A percentile compares a stretch with the other conserved stretches of the same genome.
These are phyloP conservation scores for Cotesia typhae DNA, from an alignment of 1,140 invertebrate genomes.

Conservation along the genomic window DNA sequence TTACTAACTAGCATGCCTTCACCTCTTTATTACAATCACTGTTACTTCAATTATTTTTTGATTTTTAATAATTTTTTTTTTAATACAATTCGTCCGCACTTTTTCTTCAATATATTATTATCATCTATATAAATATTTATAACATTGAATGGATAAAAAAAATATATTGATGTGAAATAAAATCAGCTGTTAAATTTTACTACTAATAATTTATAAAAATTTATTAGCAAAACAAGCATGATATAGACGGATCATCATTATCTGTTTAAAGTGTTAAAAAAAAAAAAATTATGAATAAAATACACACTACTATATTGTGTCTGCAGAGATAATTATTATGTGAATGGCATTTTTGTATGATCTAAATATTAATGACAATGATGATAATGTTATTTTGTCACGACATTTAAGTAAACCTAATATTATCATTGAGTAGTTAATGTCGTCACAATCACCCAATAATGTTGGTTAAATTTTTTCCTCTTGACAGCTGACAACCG, in stretches of 20 bases:
- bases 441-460: slow-evolving; percentile 20
- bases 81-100: not conserved
- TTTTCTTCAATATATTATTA: not conserved
- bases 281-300: slow-evolving; percentile 22
- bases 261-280: slow-evolving; percentile 14
- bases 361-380: slow-evolving; percentile 9
- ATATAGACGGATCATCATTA: slow-evolving; percentile 18
- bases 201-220: not conserved
- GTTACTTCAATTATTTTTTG: slow-evolving; percentile 4
- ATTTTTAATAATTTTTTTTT: slow-evolving; percentile 27
- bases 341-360: slow-evolving; percentile 32
- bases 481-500: slow-evolving; percentile 18
- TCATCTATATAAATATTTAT: no score
- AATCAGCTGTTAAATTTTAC: not conserved
- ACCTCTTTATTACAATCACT: slow-evolving; percentile 12
- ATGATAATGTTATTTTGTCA: slow-evolving; percentile 23
- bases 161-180: no score
- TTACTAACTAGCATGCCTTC: slow-evolving; percentile 53
- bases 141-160: no score
- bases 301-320: slow-evolving; percentile 33
- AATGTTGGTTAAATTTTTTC: slow-evolving; percentile 7
- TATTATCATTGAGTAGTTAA: slow-evolving; percentile 33
- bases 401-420: slow-evolving; percentile 27
- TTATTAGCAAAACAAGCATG: slow-evolving; percentile 9
- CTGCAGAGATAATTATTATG: slow-evolving; percentile 12